Conservation (phyloP, 2,888 invertebrate genomes). For the Cactoblastis cactorum region DNA sequence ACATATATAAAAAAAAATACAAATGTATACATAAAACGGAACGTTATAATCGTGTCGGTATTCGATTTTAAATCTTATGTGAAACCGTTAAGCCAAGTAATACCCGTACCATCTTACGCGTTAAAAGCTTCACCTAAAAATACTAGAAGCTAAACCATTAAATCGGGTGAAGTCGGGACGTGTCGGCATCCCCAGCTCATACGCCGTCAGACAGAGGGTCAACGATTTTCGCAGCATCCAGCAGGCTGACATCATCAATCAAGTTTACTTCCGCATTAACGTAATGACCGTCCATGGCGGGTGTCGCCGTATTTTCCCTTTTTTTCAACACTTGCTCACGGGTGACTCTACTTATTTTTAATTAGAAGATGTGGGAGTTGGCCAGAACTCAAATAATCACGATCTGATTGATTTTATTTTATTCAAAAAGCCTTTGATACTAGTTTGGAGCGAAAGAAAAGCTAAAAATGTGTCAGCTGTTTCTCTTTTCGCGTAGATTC, state of each 20-base stretch:
- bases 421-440: too few relatives aligned
- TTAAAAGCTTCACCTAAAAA: slow-evolving; percentile 13
- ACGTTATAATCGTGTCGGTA: background rate
- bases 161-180: slow-evolving; percentile 10
- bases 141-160: slow-evolving; percentile 13
- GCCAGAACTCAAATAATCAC: too few relatives aligned
- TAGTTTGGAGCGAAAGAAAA: too few relatives aligned
- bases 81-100: background rate
- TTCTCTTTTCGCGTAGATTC: too few relatives aligned
- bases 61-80: background rate
- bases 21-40: background rate
- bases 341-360: background rate
- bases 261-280: slow-evolving; percentile 78
- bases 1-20: too few relatives aligned
- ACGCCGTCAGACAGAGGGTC: slow-evolving; percentile 36
- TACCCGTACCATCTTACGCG: slow-evolving; percentile 13
- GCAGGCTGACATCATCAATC: slow-evolving; percentile 60
- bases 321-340: slow-evolving; percentile 46
- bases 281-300: slow-evolving; percentile 73
- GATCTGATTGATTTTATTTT: too few relatives aligned
- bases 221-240: slow-evolving; percentile 40
- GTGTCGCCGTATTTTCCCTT: slow-evolving; percentile 74
- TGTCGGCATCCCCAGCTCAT: slow-evolving; percentile 21
- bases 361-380: background rate
- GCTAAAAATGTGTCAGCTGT: too few relatives aligned